Evolutionary conservation across 2,113 vertebrate genomes (phyloP), one percentile per base, ranked within the genome.

Genomic region (Neotoma lepida): DNA sequence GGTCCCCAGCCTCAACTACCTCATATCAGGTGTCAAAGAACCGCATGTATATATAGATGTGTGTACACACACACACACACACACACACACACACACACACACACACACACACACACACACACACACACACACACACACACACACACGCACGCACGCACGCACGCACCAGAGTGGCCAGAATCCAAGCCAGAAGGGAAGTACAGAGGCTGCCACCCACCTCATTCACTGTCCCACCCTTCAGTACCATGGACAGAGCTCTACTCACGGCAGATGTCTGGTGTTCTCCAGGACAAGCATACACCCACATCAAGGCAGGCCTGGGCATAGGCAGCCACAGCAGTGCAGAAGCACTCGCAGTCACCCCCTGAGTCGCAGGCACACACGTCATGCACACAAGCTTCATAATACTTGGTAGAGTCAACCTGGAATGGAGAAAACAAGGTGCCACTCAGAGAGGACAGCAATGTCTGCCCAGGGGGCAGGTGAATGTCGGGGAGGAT

Each of bases 301-400:
- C 98, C 99, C 39, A 97, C 97, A 20, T 99, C 98, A 33, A 94
- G 99, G 94, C 99, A 99, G 2, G 99, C 99, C 97, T 98, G 98
- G 51, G 99, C 99, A 0, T 99, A 99, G 74, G 99, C 98, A 0
- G 99, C 99, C 92, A 99, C 99, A 13, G 99, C 99, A 6, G 99
- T 99, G 96, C 99, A 99, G 97, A 99, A 98, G 73, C 99, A 99
- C 94, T 99, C 99, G 6, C 99, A 99, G 89, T 99, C 99, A 39
- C 99, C 99, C 85, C 99, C 99, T 0, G 98, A 98, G 98, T 99
- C 99, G 0, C 99, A 99, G 86, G 99, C 99, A 51, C 99, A 99
- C 0, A 99, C 99, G 63, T 99, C 99, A 51, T 98, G 98, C 94
- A 99, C 99, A 0, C 99, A 99, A 10, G 99, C 98, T 68, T 99